Conservation (phyloP, 2,888 invertebrate genomes). For the Zeuzera pyrina region DNA sequence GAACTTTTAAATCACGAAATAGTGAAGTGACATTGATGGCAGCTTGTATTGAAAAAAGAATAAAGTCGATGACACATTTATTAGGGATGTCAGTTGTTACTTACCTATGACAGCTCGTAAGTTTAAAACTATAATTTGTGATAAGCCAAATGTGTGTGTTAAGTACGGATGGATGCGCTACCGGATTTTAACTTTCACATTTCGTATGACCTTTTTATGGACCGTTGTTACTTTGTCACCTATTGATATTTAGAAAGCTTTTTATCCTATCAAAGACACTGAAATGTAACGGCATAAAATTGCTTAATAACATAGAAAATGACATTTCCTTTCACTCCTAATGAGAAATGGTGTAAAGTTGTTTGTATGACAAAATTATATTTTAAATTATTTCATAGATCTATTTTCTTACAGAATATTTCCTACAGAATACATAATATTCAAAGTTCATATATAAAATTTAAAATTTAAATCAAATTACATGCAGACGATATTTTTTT, state of each 20-base stretch:
- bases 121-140: conserved; percentile 62
- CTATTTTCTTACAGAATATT: no score
- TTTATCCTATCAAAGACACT: not conserved
- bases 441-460: not conserved
- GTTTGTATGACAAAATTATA: no score
- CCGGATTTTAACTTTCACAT: conserved; percentile 57
- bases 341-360: no score
- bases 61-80: conserved; percentile 64
- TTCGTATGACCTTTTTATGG: conserved; percentile 7
- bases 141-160: conserved; percentile 55
- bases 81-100: conserved; percentile 56
- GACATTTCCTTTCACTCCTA: no score
- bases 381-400: no score
- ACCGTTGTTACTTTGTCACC: not conserved
- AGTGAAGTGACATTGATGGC: conserved; percentile 58
- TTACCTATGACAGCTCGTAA: conserved; percentile 61
- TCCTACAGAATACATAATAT: not conserved
- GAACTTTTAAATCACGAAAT: conserved; percentile 65
- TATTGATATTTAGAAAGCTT: not conserved
- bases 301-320: no score
- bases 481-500: no score
- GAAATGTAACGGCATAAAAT: not conserved
- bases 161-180: conserved; percentile 41
- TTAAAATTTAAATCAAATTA: no score
- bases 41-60: conserved; percentile 30